phyloP scores from a whole-genome alignment of 1,140 invertebrate species.

The Aradophagus sp. region DNA sequence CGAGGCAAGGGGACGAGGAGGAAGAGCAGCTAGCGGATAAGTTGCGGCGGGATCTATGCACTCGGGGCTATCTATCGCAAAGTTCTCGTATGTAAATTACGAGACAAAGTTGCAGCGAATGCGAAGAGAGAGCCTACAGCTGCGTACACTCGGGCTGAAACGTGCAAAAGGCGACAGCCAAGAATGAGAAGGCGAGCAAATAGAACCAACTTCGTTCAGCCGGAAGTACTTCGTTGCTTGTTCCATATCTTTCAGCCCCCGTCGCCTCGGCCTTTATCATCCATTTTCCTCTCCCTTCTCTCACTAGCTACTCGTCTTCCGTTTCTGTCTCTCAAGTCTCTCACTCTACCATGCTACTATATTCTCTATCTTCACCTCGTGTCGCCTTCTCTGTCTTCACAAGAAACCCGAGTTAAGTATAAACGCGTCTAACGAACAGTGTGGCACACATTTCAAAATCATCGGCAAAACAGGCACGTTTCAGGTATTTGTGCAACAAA shows the following conservation, averaged over 20 bases:
- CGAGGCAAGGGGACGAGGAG: too few species aligned
- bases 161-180: conserved; percentile 33
- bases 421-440: too few species aligned
- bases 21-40: too few species aligned
- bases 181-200: conserved; percentile 13
- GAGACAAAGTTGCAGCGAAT: conserved; percentile 36
- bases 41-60: conserved; percentile 21
- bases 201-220: conserved; percentile 25
- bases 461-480: too few species aligned
- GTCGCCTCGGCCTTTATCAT: neutral
- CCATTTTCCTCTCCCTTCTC: neutral
- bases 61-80: conserved; percentile 32
- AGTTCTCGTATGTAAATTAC: conserved; percentile 51
- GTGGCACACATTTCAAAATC: too few species aligned
- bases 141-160: conserved; percentile 31
- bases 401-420: too few species aligned
- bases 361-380: too few species aligned
- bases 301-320: too few species aligned
- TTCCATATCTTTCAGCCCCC: neutral
- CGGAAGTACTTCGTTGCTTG: conserved; percentile 30
- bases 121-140: conserved; percentile 40
- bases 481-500: too few species aligned
- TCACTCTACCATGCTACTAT: too few species aligned
- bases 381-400: too few species aligned
- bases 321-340: too few species aligned